phyloP scores from a whole-genome alignment of 2,888 invertebrate genomes.

The Micropterix aruncella region DNA sequence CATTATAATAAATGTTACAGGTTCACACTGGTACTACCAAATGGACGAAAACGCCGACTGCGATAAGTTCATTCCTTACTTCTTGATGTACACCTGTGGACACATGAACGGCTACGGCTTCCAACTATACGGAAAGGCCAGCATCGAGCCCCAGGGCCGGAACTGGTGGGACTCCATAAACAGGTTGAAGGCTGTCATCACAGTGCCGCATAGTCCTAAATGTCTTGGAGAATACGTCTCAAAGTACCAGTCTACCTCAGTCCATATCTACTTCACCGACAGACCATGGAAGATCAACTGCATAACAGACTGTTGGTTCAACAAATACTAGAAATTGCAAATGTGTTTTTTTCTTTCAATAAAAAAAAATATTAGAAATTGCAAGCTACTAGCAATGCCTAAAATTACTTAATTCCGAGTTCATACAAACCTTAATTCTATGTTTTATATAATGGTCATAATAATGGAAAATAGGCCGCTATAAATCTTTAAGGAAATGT shows the following conservation, averaged over 20 bases:
- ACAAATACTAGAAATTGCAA: no score
- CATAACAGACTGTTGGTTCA: no score
- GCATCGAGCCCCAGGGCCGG: neutral
- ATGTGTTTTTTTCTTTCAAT: no score
- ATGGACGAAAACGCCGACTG: neutral
- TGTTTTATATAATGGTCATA: no score
- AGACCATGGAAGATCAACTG: neutral
- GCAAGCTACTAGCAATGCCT: no score
- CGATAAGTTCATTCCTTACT: neutral
- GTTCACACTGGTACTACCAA: neutral
- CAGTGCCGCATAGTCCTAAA: neutral
- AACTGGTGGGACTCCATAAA: neutral
- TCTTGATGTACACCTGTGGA: neutral
- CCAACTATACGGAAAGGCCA: neutral
- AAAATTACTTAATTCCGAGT: no score
- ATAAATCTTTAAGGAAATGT: no score
- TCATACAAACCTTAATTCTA: no score
- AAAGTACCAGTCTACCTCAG: neutral
- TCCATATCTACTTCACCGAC: neutral
- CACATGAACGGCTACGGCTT: neutral
- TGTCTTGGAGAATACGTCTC: neutral
- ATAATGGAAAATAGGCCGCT: no score
- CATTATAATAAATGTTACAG: no score
- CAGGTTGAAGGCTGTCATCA: neutral
- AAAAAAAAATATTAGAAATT: no score